Base-by-base conservation (phyloP, 2,888 invertebrate genomes). In the Euzetes globulus region DNA sequence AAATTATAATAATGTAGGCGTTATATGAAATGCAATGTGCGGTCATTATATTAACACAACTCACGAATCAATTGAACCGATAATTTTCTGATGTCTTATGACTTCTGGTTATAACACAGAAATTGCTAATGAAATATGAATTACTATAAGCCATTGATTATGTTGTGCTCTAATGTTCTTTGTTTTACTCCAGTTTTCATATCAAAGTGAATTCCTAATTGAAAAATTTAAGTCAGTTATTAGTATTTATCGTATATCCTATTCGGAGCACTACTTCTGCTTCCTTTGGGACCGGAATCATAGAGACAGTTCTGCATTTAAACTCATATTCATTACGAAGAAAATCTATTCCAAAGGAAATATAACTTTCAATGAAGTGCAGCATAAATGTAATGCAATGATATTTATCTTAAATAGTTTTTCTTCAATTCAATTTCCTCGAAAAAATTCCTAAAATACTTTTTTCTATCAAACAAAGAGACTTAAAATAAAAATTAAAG, bases 301-400 rank as follows among this genome's bases (percentile, higher is more conserved):
- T 4, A 9, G 19, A 55, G 55, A 55, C 55, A 55, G n/a, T 11
- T 19, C 19, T 55, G 55, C 55, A 55, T 55, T 55, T 19, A 55
- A 55, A 55, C 19, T 55, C 55, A 55, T 55, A 19, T 55, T 55
- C 55, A 55, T 55, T 55, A 50, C 50, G 17, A n/a, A 50, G n/a
- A 50, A 55, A 55, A 22, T 13, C 19, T 55, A 55, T 55, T 55
- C 13, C 1, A 55, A 19, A 25, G 55, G 55, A 55, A 55, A 55
- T 55, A 55, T 55, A 55, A 22, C 19, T 55, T 55, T 55, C 9
- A 9, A 17, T 22, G 9, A 55, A 25, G 3, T 22, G 25, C 4
- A 55, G 50, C n/a, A 50, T 4, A n/a, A 7, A n/a, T n/a, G 15
- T n/a, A 50, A 15, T n/a, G n/a, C n/a, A 50, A 50, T 50, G 50